Base-by-base conservation (phyloP, 2,113 vertebrate genomes). In the Amphiprion percula region DNA sequence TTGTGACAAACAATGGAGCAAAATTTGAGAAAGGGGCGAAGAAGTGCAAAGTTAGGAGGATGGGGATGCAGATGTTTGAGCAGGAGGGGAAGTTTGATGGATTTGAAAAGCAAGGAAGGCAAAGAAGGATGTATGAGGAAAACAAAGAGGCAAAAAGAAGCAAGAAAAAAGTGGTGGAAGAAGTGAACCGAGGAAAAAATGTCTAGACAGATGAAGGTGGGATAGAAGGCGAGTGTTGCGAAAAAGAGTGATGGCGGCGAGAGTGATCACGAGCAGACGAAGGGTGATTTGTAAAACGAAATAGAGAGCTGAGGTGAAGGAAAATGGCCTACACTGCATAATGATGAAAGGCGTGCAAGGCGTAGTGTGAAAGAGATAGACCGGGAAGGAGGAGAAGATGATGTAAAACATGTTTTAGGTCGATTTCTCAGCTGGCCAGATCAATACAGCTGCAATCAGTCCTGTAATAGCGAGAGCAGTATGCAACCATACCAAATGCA, bases 401-500 rank as follows among this genome's bases (percentile, higher is more conserved):
- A 89, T 87, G 87, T 90, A 83, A 85, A 83, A 82, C 83, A 86
- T 80, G 83, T 77, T 86, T 78, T 41, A 62, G 60, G 83, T 90
- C 63, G 44, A 88, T 85, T 84, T 56, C 73, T 83, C 72, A 76
- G 74, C 79, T n/a, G 56, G 72, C 47, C 23, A 17, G 73, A 91
- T 92, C 88, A 70, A 92, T 90, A 79, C 55, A 9, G 5, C 65
- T 65, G 68, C 72, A 73, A 88, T 90, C 79, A 78, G 41, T 82
- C 83, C 80, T 68, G 46, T 77, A 80, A 83, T 63, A 77, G 74
- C 56, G 21, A 59, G 60, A 77, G 50, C 59, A 1, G 62, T 66
- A 84, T 80, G 84, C 83, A 83, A 52, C 74, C 71, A 16, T 76
- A 82, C 67, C 77, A 37, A 67, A 59, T 9, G 49, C 39, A 60